These are phyloP conservation scores for Sapajus apella DNA, from an alignment of 2,113 vertebrate species.

Conservation along the genomic window DNA sequence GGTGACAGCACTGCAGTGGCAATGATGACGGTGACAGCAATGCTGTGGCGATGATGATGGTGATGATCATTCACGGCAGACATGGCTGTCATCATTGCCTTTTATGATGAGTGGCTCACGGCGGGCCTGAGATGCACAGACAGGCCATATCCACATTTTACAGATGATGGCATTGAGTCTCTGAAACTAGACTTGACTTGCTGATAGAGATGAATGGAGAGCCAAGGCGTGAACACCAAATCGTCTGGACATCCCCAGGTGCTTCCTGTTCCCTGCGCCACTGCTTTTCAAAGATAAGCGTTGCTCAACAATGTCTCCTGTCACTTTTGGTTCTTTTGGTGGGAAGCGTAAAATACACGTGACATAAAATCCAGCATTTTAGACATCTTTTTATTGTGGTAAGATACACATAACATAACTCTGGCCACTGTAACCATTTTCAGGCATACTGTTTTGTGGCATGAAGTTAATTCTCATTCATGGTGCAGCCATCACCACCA, in stretches of 20 bases:
- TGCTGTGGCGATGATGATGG: background rate
- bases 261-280: background rate
- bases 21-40: rapidly evolving
- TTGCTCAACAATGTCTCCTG: background rate
- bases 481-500: background rate
- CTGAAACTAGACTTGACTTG: background rate
- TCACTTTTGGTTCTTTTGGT: background rate
- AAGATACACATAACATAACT: background rate
- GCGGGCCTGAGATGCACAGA: too few relatives aligned
- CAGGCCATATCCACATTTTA: too few relatives aligned
- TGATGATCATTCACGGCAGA: rapidly evolving
- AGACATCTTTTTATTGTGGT: background rate
- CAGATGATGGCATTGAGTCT: background rate
- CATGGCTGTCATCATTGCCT: too few relatives aligned
- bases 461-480: background rate
- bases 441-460: background rate
- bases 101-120: background rate
- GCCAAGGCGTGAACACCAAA: background rate
- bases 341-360: background rate
- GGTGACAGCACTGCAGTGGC: too few relatives aligned
- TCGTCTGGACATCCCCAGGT: too few relatives aligned
- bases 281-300: background rate
- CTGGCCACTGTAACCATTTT: background rate
- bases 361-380: background rate
- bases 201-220: background rate